phyloP scores from a whole-genome alignment of 2,888 invertebrate genomes.

The Salpingus planirostris region DNA sequence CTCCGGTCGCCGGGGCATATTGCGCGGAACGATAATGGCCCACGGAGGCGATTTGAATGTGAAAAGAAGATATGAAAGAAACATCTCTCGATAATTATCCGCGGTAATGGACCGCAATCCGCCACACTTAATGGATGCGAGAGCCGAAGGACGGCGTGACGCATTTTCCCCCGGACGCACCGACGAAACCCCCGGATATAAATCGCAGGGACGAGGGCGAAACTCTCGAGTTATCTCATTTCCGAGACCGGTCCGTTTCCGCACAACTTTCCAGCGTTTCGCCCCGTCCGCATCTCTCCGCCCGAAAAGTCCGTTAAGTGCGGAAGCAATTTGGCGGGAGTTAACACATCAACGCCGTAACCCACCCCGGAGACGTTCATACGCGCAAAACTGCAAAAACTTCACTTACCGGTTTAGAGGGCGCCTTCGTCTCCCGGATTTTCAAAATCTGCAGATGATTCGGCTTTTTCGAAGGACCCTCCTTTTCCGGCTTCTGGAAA shows the following conservation, averaged over 20 bases:
- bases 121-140: slow-evolving; percentile 19
- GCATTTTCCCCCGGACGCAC: neutral
- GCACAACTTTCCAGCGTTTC: slow-evolving; percentile 10
- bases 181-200: slow-evolving; percentile 13
- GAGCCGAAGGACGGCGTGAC: slow-evolving; percentile 4
- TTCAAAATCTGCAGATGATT: slow-evolving; percentile 64
- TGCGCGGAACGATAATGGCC: neutral
- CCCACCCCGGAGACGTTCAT: too few relatives aligned
- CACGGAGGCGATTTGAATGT: slow-evolving; percentile 31
- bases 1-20: neutral
- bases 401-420: slow-evolving; percentile 21
- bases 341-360: slow-evolving; percentile 40
- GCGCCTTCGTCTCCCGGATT: slow-evolving; percentile 48
- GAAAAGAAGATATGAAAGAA: slow-evolving; percentile 33
- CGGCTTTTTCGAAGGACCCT: slow-evolving; percentile 35
- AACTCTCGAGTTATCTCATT: slow-evolving; percentile 27
- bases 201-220: too few relatives aligned
- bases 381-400: neutral
- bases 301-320: slow-evolving; percentile 37
- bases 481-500: slow-evolving; percentile 13
- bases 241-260: slow-evolving; percentile 22
- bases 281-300: slow-evolving; percentile 13
- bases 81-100: slow-evolving; percentile 25
- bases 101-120: slow-evolving; percentile 27
- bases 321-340: slow-evolving; percentile 40